phyloP scores from a whole-genome alignment of 2,888 invertebrate species.

The Danaus chrysippus region DNA sequence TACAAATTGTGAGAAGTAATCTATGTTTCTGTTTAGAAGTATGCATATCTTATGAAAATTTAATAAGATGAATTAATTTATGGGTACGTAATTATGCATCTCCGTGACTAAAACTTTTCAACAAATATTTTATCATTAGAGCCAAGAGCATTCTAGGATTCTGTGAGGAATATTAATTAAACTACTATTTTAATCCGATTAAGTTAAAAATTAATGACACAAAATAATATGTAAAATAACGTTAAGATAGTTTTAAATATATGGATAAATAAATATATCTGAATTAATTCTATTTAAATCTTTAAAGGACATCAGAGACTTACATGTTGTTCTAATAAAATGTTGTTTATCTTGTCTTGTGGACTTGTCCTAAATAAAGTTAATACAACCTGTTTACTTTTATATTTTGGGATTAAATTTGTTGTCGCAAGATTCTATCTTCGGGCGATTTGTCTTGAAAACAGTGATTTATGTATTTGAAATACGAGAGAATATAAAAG shows the following conservation, averaged over 20 bases:
- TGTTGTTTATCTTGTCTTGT: not conserved
- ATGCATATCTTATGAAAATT: too few species aligned
- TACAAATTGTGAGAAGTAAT: too few species aligned
- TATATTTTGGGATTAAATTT: constrained; percentile 6
- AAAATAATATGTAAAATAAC: not conserved
- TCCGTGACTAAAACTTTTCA: too few species aligned
- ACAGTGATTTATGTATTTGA: not conserved
- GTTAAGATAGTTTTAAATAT: not conserved
- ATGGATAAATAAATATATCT: not conserved
- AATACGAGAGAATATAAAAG: not conserved
- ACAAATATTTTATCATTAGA: too few species aligned
- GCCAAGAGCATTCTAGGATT: too few species aligned
- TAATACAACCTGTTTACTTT: constrained; percentile 7
- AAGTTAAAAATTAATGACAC: not conserved
- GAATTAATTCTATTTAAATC: not conserved
- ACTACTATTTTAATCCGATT: too few species aligned
- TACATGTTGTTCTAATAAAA: not conserved
- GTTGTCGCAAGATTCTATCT: constrained; percentile 6
- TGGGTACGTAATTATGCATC: too few species aligned
- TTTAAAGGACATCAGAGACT: not conserved
- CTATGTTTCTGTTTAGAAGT: too few species aligned
- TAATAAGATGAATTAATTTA: too few species aligned
- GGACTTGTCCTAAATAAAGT: constrained; percentile 4
- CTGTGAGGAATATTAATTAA: too few species aligned
- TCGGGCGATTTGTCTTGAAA: not conserved